Base-by-base conservation (phyloP, 2,888 invertebrate species). In the Chrysina gloriosa region DNA sequence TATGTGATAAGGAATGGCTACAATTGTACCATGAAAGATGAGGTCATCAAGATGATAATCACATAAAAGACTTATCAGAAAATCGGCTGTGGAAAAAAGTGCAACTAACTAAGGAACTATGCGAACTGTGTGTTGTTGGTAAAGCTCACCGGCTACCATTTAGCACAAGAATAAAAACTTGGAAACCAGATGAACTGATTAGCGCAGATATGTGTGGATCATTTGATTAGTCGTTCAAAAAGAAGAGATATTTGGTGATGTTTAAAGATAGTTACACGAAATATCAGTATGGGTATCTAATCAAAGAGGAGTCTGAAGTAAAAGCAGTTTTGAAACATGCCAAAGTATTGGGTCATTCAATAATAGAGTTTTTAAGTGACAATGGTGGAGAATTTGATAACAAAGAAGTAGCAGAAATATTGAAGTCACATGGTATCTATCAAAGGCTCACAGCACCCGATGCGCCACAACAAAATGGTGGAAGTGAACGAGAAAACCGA, bases 21-120 rank as follows among this genome's bases (percentile, higher is more conserved):
- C 75, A 78, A 63, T 63, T 77, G 1, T 78, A 77, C 63, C 75
- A 77, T 68, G 76, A 77, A 69, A 74, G 77, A 65, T 78, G 77
- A 74, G 78, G 78, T n/a, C 80, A 79, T 64, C 77, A 78, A 64
- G 75, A n/a, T n/a, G n/a, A n/a, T n/a, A n/a, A n/a, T 78, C 65
- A 79, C 78, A 71, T 68, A 68, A 7, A 71, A 72, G 70, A n/a
- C 70, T 79, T 3, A 61, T 77, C 56, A 70, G 29, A 68, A 71
- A 79, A 21, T 66, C 76, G 9, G 69, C n/a, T n/a, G n/a, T n/a
- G 71, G 11, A 77, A 78, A 25, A 70, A 68, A 6, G 76, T 77
- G 0, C 72, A 74, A 25, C 7, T 74, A 50, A 69, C 71, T 23
- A 71, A 48, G 25, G 70, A 77, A 47, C n/a, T 75, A 14, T 76